Evolutionary conservation across 2,888 invertebrate species (phyloP), one percentile per base, ranked within the genome.

Genomic region (Parnassius orleans): DNA sequence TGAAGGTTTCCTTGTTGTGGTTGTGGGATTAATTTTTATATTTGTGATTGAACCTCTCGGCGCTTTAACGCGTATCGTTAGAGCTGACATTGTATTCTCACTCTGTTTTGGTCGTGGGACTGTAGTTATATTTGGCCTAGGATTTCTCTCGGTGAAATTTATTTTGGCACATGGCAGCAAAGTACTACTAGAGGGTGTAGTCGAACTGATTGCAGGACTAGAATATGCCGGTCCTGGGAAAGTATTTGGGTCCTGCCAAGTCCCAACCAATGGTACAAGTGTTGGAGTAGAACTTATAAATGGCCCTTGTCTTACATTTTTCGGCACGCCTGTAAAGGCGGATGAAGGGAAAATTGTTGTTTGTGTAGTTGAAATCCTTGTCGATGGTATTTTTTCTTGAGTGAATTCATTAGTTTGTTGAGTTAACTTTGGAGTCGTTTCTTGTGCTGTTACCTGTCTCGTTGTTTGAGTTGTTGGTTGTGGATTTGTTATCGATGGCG

Each of bases 41-140:
- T 86, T 86, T 0, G 89, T 88, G 51, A 86, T 80, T 0, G 86
- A 80, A 1, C 87, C 87, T 56, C 70, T 76, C 7, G 87, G 86
- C 9, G 86, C 79, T 50, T 80, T 71, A 10, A 90, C 79, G n/a
- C 86, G 75, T 47, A 90, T 87, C 67, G 74, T 81, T 43, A 89
- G 58, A 10, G 80, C 69, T 2, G 72, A 67, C 24, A 33, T n/a
- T 42, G 43, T 51, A 15, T 53, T 60, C 12, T 47, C 12, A 5
- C 11, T 15, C 51, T 56, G 60, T n/a, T 57, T 64, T 42, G 63
- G 68, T 53, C 68, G 59, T 55, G 56, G n/a, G 41, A 48, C 10
- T 63, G 14, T 66, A 63, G 58, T 69, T 42, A 64, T 59, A 54
- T 59, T 65, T 9, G 41, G 10, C 19, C 24, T 50, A 2, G 14